Evolutionary conservation across 2,797 vertebrate genomes (phyloP).

Genomic region (Chelidonichthys spinosus): DNA sequence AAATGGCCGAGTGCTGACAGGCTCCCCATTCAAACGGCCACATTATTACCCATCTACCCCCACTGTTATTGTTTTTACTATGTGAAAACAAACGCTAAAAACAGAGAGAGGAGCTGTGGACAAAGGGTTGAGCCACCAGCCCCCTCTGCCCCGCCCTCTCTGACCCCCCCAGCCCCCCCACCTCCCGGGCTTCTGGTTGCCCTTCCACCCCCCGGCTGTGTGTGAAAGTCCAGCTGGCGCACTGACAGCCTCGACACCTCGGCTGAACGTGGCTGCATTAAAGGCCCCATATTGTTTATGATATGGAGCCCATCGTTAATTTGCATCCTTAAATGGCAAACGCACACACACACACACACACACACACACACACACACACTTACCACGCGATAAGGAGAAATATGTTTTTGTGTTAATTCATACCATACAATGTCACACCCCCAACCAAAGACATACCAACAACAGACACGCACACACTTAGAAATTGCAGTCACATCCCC

Average conservation of each 20-base stretch:
- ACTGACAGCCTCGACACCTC: constrained; percentile 66
- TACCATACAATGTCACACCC: constrained; percentile 69
- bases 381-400: constrained; percentile 62
- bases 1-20: constrained; percentile 59
- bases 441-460: constrained; percentile 72
- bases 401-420: constrained; percentile 78
- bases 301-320: constrained; percentile 73
- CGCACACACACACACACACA: constrained; percentile 42
- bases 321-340: constrained; percentile 72
- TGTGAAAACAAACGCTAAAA: constrained; percentile 71
- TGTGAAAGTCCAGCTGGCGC: constrained; percentile 84
- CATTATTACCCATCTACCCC: constrained; percentile 51
- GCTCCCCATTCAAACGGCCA: constrained; percentile 57
- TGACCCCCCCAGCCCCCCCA: constrained; percentile 55
- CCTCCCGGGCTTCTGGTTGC: constrained; percentile 58
- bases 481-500: constrained; percentile 91
- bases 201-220: constrained; percentile 72
- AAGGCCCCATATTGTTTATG: constrained; percentile 77
- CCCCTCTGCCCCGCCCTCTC: constrained; percentile 64
- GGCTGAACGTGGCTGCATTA: constrained; percentile 58
- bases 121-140: constrained; percentile 74
- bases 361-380: constrained; percentile 40
- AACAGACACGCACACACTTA: constrained; percentile 75
- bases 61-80: constrained; percentile 60
- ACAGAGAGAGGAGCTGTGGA: constrained; percentile 74